These are phyloP conservation scores for Drepanosiphum platanoidis DNA, from an alignment of 2,888 invertebrate species.

Conservation along the genomic window DNA sequence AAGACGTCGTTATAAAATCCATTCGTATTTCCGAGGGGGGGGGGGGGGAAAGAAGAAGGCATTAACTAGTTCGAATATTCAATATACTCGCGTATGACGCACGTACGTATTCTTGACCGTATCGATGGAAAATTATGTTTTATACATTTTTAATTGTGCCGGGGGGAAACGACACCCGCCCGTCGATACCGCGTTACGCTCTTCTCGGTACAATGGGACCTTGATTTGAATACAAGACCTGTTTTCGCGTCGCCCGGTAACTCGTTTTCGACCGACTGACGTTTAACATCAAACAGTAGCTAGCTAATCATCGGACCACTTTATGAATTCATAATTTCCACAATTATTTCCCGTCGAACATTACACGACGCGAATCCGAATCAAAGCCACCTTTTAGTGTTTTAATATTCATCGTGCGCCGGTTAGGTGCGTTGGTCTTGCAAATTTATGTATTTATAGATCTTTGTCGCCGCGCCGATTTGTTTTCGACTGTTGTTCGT, in stretches of 20 bases:
- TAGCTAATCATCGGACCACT: conserved; percentile 28
- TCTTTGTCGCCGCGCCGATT: background rate
- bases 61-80: too few species aligned
- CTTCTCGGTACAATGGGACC: background rate
- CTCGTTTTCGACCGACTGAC: conserved; percentile 13
- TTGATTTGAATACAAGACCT: conserved; percentile 23
- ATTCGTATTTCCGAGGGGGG: too few species aligned
- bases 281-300: conserved; percentile 43
- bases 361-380: background rate
- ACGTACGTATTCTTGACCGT: too few species aligned
- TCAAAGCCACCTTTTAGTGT: background rate
- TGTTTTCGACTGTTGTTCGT: background rate
- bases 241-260: conserved; percentile 9
- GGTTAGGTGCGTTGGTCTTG: background rate
- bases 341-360: background rate
- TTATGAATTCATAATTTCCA: background rate
- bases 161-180: background rate
- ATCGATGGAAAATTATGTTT: too few species aligned
- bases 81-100: too few species aligned
- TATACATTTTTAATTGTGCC: too few species aligned
- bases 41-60: too few species aligned
- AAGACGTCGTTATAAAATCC: too few species aligned
- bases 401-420: background rate
- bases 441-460: background rate
- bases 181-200: background rate